Evolutionary conservation across 2,113 vertebrate genomes (phyloP), one percentile per base, ranked within the genome.

Genomic region (Actenoides lindsayi): DNA sequence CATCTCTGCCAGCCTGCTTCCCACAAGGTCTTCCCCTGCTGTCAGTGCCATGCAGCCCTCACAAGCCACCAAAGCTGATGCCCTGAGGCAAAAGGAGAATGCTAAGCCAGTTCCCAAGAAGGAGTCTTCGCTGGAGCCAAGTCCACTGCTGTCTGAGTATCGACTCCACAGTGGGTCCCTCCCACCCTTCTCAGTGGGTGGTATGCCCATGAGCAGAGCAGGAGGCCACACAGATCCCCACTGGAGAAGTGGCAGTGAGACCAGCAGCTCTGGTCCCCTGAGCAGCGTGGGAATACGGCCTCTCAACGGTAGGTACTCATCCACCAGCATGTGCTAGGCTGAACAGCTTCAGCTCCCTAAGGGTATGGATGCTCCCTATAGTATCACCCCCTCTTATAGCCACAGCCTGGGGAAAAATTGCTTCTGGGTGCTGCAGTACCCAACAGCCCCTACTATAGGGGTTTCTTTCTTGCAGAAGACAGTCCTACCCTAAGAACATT

Each of bases 281-380:
- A 93, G 62, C 69, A 95, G 91, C 83, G 60, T 98, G 33, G 96
- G 97, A 68, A 86, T 97, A 84, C 98, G 98, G n/a, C 96, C 98
- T 5, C 97, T 98, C 46, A 98, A 99, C 35, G 99, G 99, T 99
- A 98, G 95, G 97, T 97, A 62, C 80, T 54, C 70, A 63, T 53
- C 30, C 11, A 18, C 46, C 48, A 70, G 39, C 16, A 37, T 1
- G 1, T 42, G 35, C n/a, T 63, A 11, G 28, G 41, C 31, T 79
- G 64, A 85, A 13, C 11, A 16, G 35, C 67, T 84, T 48, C 23
- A 59, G 51, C 14, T 81, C 21, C 33, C 57, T 48, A 42, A 42
- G 42, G 42, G 42, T 42, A 42, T 42, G 42, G 14, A 37, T 81
- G 30, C 17, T 87, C 30, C 17, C 44, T 30, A 0, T 24, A 67